Base-by-base conservation (phyloP, 2,888 invertebrate species). In the Napeogenes sylphis region DNA sequence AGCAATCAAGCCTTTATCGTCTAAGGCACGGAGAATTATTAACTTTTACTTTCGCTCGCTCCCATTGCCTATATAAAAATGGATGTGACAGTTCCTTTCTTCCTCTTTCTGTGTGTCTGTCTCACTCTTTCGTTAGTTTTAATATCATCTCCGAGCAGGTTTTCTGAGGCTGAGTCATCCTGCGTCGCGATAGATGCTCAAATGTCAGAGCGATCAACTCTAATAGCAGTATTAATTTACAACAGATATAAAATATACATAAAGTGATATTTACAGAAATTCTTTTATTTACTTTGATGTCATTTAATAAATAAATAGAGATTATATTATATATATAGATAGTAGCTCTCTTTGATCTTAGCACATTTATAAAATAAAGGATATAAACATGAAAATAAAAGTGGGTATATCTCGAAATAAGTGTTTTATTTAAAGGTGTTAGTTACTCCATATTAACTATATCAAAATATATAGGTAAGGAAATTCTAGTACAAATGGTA, bases 141-240 rank as follows among this genome's bases (percentile, higher is more conserved):
- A 79, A 78, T 82, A 79, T 51, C 21, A 30, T 42, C 35, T 35
- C 42, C 42, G 81, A 81, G 85, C 85, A 79, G 84, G 86, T 86
- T 84, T 77, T 73, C 69, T 68, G 66, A 78, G 75, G 85, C 85
- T 84, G 83, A 84, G 85, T 88, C 87, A 87, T 81, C 79, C 75
- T 71, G 74, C 82, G 82, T 83, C 82, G 76, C 77, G 82, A 83
- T 84, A 81, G 81, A 78, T 72, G 77, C 77, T 80, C 77, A 70
- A 85, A 86, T 85, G 84, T 83, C 85, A 85, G 74, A 80, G 78
- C 76, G 77, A 80, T 81, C 76, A 75, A 65, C 70, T 73, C 75
- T 75, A 75, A 76, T 76, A 77, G 72, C 72, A 74, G 69, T 69
- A 21, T 65, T 58, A 66, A 68, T 65, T 68, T 68, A 47, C 47